These are phyloP conservation scores for Centropus unirufus DNA, from an alignment of 2,113 vertebrate species.

Conservation along the genomic window DNA sequence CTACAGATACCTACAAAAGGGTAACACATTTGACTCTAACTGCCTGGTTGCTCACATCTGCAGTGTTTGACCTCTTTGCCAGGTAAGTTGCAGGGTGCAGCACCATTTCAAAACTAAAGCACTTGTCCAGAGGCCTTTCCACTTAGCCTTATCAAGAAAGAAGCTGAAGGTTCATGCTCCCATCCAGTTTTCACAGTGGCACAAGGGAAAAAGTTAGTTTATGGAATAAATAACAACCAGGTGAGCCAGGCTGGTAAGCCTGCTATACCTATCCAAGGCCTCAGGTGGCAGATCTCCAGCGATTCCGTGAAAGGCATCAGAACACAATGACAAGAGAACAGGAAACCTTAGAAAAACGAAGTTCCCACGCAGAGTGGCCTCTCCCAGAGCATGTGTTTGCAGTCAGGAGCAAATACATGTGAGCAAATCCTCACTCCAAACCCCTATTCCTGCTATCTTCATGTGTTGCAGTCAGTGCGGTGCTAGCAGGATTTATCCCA, in stretches of 20 bases:
- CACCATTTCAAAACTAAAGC: background rate
- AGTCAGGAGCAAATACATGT: background rate
- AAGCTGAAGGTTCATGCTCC: rapidly evolving
- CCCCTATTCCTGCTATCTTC: background rate
- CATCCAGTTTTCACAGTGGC: background rate
- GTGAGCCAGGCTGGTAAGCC: background rate
- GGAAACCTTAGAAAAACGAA: background rate
- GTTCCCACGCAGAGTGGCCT: background rate
- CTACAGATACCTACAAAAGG: background rate
- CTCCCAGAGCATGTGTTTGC: background rate
- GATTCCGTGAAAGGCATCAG: background rate
- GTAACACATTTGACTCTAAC: background rate
- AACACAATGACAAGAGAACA: background rate
- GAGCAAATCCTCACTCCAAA: background rate
- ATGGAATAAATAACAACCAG: background rate
- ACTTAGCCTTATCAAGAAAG: background rate
- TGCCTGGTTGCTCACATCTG: background rate
- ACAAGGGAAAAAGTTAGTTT: background rate
- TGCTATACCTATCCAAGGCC: background rate
- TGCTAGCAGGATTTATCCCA: background rate
- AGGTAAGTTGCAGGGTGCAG: background rate
- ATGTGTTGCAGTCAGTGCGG: background rate
- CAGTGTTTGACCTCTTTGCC: background rate
- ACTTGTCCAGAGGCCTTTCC: background rate
- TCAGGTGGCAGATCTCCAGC: rapidly evolving